Base-by-base conservation (phyloP, 1,140 invertebrate species). In the Bicyclus anynana region DNA sequence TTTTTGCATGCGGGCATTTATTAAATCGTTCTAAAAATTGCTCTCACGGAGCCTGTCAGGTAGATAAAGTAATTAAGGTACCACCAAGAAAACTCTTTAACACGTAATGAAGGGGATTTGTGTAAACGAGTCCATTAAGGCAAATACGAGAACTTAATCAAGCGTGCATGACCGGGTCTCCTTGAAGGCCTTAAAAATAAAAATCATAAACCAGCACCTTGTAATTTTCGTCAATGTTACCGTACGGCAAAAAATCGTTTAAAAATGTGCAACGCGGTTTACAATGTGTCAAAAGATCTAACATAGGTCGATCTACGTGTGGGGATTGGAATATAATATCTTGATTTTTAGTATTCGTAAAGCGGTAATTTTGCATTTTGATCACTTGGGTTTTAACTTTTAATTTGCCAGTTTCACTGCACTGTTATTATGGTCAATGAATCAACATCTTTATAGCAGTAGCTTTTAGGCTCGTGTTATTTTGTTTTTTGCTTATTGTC, bases 361-460 rank as follows among this genome's bases (percentile, higher is more conserved):
- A 23, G 20, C 6, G 44, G 17, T 27, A 26, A 47, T 26, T 47
- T 47, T n/a, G 21, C 44, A 47, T 47, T 47, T 47, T 14, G 17
- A 26, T 20, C 5, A 20, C 2, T 44, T 20, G 12, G 16, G 2
- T 20, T 7, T 44, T 20, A 44, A 33, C 29, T 33, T 33, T 26
- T 29, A 29, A 33, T 44, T 20, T 1, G 40, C 40, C 13, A 5
- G 13, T 40, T 40, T 14, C 37, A 16, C 6, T 21, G 14, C 17
- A 2, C 40, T 20, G 17, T 44, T 44, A 44, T 44, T 44, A 37
- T 44, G 21, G 26, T 47, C 52, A 53, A 49, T 53, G 42, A 53
- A 47, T 59, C 40, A 52, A 85, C 68, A 81, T 78, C 77, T 80
- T 74, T 79, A 74, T 82, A 78, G 72, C 72, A 62, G 72, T 67